phyloP scores from a whole-genome alignment of 2,797 vertebrate species.

The Holocentrus rufus region DNA sequence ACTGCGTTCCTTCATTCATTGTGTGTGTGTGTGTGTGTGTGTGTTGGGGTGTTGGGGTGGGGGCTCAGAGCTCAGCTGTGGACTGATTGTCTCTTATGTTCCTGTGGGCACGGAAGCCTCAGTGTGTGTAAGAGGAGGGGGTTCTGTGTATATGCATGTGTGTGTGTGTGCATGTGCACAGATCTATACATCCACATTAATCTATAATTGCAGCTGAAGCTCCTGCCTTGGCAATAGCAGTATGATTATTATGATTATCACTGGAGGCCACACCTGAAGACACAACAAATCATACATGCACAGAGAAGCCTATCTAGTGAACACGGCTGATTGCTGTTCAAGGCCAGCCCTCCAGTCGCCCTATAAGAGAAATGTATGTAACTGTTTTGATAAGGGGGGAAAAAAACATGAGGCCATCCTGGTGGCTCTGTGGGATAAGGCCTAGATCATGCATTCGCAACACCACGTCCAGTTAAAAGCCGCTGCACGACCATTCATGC shows the following conservation, averaged over 20 bases:
- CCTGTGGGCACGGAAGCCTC: slow-evolving; percentile 63
- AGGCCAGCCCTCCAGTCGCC: slow-evolving; percentile 67
- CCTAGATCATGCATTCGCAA: slow-evolving; percentile 47
- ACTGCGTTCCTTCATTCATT: slow-evolving; percentile 35
- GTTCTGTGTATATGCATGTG: slow-evolving; percentile 10
- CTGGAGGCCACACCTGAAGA: slow-evolving; percentile 74
- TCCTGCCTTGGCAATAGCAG: slow-evolving; percentile 60
- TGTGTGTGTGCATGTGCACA: slow-evolving; percentile 39
- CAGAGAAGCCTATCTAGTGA: slow-evolving; percentile 58
- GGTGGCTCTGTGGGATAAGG: slow-evolving; percentile 62
- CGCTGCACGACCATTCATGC: slow-evolving; percentile 56
- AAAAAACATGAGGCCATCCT: slow-evolving; percentile 54
- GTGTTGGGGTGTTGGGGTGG: slow-evolving; percentile 61
- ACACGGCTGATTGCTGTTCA: slow-evolving; percentile 67
- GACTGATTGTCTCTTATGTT: slow-evolving; percentile 72
- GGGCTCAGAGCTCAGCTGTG: slow-evolving; percentile 75
- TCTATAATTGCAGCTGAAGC: slow-evolving; percentile 72
- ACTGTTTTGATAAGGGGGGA: slow-evolving; percentile 66
- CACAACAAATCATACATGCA: slow-evolving; percentile 73
- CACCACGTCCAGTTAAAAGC: slow-evolving; percentile 63
- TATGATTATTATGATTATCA: slow-evolving; percentile 72
- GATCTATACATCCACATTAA: slow-evolving; percentile 71
- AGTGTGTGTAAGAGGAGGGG: slow-evolving; percentile 55
- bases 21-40: slow-evolving; percentile 29
- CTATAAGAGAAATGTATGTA: slow-evolving; percentile 66